Percentiles rank a stretch among this genome's conserved stretches.
Conservation (phyloP, 2,797 vertebrate species). For the Florisuga fusca region DNA sequence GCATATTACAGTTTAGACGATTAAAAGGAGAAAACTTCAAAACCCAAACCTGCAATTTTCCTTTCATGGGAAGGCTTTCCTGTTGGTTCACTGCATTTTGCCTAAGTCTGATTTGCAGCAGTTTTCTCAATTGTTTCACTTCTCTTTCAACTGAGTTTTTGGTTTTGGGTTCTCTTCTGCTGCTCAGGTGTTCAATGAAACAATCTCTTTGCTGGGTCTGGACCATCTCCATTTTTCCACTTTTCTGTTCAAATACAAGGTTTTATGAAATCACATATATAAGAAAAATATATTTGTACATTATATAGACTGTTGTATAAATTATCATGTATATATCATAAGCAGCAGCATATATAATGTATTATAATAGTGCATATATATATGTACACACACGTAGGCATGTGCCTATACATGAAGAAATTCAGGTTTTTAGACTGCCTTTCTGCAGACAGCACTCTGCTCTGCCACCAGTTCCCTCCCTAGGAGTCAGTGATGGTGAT, state of each 20-base stretch:
- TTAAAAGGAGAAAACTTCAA: background rate
- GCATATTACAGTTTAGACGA: background rate
- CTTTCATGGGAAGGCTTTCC: background rate
- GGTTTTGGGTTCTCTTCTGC: background rate
- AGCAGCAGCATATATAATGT: background rate
- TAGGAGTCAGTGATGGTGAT: background rate
- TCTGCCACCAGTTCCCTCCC: background rate
- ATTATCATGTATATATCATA: background rate
- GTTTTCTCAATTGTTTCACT: background rate
- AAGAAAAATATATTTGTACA: background rate
- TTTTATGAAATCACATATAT: background rate
- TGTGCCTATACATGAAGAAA: background rate
- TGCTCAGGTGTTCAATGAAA: background rate
- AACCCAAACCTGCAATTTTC: background rate
- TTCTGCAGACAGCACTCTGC: background rate
- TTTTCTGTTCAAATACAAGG: background rate
- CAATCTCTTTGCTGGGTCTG: background rate
- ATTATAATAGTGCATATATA: background rate
- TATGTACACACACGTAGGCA: no score
- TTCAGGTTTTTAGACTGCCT: background rate
- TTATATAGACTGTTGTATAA: background rate
- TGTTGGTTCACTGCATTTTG: background rate
- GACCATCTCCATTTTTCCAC: background rate
- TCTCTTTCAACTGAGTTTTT: background rate
- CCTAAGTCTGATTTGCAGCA: background rate